Base-by-base conservation (phyloP, 2,797 vertebrate genomes). In the Odontamblyopus rebecca region DNA sequence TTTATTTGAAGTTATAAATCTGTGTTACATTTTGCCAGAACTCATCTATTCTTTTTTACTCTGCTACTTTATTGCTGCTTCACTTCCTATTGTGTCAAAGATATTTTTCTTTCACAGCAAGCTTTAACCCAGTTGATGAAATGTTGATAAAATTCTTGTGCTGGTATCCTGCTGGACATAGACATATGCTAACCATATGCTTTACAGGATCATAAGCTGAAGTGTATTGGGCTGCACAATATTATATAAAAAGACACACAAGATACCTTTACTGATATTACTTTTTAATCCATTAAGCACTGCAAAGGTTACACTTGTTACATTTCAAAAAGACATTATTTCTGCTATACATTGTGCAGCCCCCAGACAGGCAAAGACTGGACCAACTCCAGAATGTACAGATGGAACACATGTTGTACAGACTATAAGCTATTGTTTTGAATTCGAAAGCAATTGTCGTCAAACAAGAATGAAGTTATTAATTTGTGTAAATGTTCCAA, bases 1-100 rank as follows among this genome's bases (percentile, higher is more conserved):
- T 94, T 95, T 95, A 95, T 95, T 95, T 94, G 86, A 92, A 93
- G 89, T 87, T 91, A 92, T 87, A 91, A 73, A 78, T 89, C 86
- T 81, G 11, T 64, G 86, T 69, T 54, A 82, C 81, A 76, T 82
- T 71, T 66, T 77, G 71, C 78, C 72, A 68, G 70, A 65, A 35
- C 78, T 73, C 18, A 13, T 30, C 71, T 71, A 73, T 65, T 75
- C 82, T 69, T 56, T 79, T 77, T 73, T 53, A 16, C 60, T 71
- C 51, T 56, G 30, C 18, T 32, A 56, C 53, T 59, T 70, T 41
- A 64, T 75, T 67, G 68, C 64, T 81, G 71, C 76, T 77, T 83
- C 71, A 76, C 69, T 78, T 85, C 80, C 80, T 75, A 32, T 70
- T 82, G 64, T 88, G 81, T 86, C 73, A 82, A 81, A 84, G 73